These are phyloP conservation scores for Andrena praecox DNA, from an alignment of 2,888 invertebrate species.

Conservation along the genomic window DNA sequence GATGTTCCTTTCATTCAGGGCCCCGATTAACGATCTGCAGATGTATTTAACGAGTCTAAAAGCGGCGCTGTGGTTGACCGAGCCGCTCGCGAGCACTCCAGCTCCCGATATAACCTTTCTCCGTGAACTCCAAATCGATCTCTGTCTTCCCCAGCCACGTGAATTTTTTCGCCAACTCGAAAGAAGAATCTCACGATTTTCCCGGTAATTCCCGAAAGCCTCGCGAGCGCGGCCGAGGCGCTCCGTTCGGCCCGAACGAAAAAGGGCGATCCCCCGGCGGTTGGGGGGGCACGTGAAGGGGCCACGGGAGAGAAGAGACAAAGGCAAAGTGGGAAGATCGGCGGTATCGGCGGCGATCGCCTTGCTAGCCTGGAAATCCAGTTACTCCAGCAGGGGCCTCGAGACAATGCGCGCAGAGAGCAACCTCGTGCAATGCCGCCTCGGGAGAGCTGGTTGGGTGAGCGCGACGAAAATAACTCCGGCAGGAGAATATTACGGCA, in stretches of 20 bases:
- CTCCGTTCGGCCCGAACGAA: background rate
- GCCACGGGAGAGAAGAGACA: conserved; percentile 29
- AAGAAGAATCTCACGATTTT: background rate
- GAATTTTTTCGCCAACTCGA: background rate
- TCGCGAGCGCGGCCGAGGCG: background rate
- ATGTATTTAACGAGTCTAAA: conserved; percentile 69
- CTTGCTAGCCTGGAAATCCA: conserved; percentile 74
- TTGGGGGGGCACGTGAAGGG: background rate
- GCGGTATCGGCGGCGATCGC: conserved; percentile 57
- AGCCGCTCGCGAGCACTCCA: conserved; percentile 6
- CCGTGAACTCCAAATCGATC: background rate
- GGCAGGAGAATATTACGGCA: conserved; percentile 77
- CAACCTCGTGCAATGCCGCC: conserved; percentile 68
- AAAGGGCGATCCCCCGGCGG: background rate
- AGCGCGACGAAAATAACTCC: conserved; percentile 76
- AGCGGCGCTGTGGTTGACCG: conserved; percentile 58
- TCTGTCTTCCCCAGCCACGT: background rate
- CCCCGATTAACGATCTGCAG: conserved; percentile 70
- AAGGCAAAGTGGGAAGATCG: conserved; percentile 59
- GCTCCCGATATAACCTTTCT: no score
- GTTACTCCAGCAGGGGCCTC: conserved; percentile 64
- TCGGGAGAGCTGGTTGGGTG: conserved; percentile 69
- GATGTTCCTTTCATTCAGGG: conserved; percentile 73
- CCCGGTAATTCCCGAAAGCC: background rate
- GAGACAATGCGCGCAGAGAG: conserved; percentile 69